A percentile compares a stretch with the other conserved stretches of the same genome.
These are phyloP conservation scores for Etheostoma spectabile DNA, from an alignment of 2,113 vertebrate genomes.

Conservation along the genomic window DNA sequence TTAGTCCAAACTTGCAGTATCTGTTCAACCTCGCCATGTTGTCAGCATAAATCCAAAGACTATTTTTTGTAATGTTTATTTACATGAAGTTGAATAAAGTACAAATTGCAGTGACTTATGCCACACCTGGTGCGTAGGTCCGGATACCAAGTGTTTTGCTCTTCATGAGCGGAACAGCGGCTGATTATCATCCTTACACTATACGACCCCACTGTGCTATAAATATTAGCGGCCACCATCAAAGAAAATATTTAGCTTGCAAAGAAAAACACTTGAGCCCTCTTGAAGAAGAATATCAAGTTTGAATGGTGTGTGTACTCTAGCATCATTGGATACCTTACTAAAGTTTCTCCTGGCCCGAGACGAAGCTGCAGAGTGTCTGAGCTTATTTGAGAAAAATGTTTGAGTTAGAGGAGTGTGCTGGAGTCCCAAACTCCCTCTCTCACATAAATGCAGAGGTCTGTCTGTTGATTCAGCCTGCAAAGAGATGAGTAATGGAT, in stretches of 20 bases:
- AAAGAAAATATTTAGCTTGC: conserved; percentile 74
- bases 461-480: conserved; percentile 69
- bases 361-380: conserved; percentile 41
- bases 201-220: conserved; percentile 81
- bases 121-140: neutral
- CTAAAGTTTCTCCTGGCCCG: conserved; percentile 66
- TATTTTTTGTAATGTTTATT: conserved; percentile 7
- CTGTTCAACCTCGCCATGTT: neutral
- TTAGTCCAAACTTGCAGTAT: neutral
- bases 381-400: conserved; percentile 66
- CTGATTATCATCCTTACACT: conserved; percentile 57
- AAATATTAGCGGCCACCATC: conserved; percentile 85
- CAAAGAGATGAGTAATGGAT: conserved; percentile 68
- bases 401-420: conserved; percentile 65
- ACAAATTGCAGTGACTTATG: neutral
- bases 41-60: neutral
- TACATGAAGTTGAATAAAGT: neutral
- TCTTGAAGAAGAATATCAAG: conserved; percentile 61
- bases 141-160: conserved; percentile 7
- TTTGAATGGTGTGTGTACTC: conserved; percentile 71
- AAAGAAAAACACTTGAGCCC: conserved; percentile 69
- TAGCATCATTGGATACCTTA: conserved; percentile 68
- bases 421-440: conserved; percentile 25
- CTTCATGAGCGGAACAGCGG: conserved; percentile 18
- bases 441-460: conserved; percentile 61